Conservation (phyloP, 2,888 invertebrate genomes). For the Drosophila koepferae region DNA sequence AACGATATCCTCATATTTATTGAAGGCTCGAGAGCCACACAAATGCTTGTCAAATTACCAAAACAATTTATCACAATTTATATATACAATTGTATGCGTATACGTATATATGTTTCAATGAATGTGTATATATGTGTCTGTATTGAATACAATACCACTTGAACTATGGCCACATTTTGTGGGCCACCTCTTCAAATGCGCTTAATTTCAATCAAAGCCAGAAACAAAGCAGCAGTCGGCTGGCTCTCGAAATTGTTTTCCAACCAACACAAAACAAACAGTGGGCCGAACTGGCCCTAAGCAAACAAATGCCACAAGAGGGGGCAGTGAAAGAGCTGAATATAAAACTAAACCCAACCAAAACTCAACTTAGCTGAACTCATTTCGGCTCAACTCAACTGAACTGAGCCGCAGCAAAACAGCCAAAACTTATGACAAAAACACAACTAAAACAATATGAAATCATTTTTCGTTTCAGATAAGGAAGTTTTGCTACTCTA, state of each 20-base stretch:
- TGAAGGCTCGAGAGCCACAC: slow-evolving; percentile 4
- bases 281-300: slow-evolving; percentile 30
- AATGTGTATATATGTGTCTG: background rate
- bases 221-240: slow-evolving; percentile 12
- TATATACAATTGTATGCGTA: background rate
- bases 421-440: slow-evolving; percentile 42
- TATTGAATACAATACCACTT: slow-evolving; percentile 44
- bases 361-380: slow-evolving; percentile 18
- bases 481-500: background rate
- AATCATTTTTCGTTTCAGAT: background rate
- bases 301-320: slow-evolving; percentile 35
- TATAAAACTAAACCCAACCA: slow-evolving; percentile 20
- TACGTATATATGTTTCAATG: background rate
- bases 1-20: slow-evolving; percentile 44
- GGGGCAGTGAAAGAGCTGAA: slow-evolving; percentile 12
- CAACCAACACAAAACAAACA: slow-evolving; percentile 47
- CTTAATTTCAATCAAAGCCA: slow-evolving; percentile 64
- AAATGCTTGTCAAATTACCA: slow-evolving; percentile 39
- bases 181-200: slow-evolving; percentile 85
- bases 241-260: slow-evolving; percentile 28
- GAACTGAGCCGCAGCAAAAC: slow-evolving; percentile 28
- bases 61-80: slow-evolving; percentile 14
- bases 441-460: slow-evolving; percentile 24
- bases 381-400: slow-evolving; percentile 11
- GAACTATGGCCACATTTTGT: slow-evolving; percentile 38